Conservation (phyloP, 2,113 vertebrate genomes). For the Syngnathus scovelli region DNA sequence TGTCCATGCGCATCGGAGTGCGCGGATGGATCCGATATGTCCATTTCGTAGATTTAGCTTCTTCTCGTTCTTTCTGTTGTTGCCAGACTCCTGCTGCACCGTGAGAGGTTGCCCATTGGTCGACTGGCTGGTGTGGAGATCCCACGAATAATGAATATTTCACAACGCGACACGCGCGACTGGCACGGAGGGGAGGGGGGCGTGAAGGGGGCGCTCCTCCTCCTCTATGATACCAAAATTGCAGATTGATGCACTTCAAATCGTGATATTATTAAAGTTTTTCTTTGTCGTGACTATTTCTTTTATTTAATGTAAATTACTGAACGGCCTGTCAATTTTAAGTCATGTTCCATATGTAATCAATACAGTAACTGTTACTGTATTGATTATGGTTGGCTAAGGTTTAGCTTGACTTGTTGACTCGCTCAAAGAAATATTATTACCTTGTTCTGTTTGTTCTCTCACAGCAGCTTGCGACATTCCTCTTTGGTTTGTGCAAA, state of each 20-base stretch:
- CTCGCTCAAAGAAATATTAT: background rate
- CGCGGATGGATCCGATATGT: constrained; percentile 22
- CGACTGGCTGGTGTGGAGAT: constrained; percentile 18
- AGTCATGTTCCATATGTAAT: too few species aligned
- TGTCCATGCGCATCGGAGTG: constrained; percentile 21
- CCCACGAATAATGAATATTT: constrained; percentile 20
- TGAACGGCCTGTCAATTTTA: too few species aligned
- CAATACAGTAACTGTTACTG: background rate
- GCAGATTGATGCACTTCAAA: too few species aligned
- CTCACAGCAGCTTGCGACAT: constrained; percentile 45
- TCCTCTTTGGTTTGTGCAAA: constrained; percentile 47
- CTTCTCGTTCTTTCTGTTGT: background rate
- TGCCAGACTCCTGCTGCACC: constrained; percentile 26
- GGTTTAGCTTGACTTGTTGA: background rate
- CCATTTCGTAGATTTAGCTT: constrained; percentile 19
- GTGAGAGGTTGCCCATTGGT: constrained; percentile 22
- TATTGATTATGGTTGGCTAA: background rate
- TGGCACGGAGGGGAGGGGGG: constrained; percentile 32
- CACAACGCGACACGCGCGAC: constrained; percentile 23
- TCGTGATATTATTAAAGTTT: too few species aligned
- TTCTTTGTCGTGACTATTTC: too few species aligned
- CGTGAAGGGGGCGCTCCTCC: constrained; percentile 25
- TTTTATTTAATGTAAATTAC: too few species aligned
- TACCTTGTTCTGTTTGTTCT: constrained; percentile 18
- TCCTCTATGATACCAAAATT: background rate